Conservation (phyloP, 2,113 vertebrate genomes). For the Ardeotis arabs region DNA sequence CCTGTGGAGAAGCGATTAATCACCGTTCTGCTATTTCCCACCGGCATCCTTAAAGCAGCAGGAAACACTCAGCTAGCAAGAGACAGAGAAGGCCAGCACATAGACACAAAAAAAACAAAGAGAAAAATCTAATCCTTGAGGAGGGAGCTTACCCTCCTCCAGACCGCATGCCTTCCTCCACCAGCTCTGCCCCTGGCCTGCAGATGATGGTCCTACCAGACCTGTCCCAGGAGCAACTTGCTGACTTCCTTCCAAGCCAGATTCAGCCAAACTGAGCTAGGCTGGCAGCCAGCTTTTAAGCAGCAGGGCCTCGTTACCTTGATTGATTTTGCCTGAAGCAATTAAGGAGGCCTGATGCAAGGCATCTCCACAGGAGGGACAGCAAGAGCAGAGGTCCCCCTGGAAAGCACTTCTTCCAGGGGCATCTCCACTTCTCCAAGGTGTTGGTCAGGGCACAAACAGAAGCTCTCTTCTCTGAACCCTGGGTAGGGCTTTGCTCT, state of each 20-base stretch:
- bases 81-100: neutral
- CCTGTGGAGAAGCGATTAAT: neutral
- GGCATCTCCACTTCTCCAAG: neutral
- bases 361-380: too few relatives aligned
- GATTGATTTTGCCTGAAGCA: neutral
- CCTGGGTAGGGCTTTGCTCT: neutral
- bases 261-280: accelerated
- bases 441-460: neutral
- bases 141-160: neutral
- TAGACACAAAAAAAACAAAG: neutral
- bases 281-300: neutral
- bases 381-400: neutral
- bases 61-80: neutral
- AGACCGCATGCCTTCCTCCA: neutral
- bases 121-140: neutral
- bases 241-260: accelerated
- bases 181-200: neutral
- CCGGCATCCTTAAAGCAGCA: neutral
- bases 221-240: accelerated
- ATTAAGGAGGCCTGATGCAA: neutral
- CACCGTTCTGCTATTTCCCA: neutral
- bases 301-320: neutral
- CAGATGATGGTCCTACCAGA: neutral
- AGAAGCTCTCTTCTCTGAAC: accelerated
- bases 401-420: neutral